Evolutionary conservation across 2,888 invertebrate genomes (phyloP).

Genomic region (Rhodophaea formosa): DNA sequence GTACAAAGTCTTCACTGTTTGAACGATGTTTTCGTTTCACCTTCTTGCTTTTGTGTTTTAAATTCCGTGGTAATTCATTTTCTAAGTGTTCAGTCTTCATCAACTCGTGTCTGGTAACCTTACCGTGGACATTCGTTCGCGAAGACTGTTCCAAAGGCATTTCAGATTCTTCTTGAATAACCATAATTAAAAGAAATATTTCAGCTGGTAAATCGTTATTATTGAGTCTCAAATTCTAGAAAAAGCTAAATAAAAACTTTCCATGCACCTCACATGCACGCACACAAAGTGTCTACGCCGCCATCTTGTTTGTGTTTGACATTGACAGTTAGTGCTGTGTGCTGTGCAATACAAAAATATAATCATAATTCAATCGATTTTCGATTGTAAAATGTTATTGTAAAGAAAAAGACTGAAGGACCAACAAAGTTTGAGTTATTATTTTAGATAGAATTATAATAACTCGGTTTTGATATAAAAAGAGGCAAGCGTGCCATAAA

Average conservation of each 20-base stretch:
- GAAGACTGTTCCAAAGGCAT: constrained; percentile 37
- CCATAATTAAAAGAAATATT: constrained; percentile 27
- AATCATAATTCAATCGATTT: neutral
- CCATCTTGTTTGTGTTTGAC: neutral
- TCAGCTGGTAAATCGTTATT: neutral
- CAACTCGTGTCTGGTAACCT: neutral
- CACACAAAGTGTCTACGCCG: neutral
- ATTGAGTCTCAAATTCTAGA: neutral
- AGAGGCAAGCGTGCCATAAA: too few species aligned
- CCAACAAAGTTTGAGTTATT: too few species aligned
- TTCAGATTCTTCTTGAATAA: constrained; percentile 45
- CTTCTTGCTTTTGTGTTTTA: constrained; percentile 37
- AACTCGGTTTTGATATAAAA: too few species aligned
- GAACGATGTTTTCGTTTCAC: constrained; percentile 22
- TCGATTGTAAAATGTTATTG: too few species aligned
- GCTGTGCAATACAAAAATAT: neutral
- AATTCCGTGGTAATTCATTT: constrained; percentile 9
- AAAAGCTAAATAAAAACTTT: too few species aligned
- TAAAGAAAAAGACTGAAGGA: too few species aligned
- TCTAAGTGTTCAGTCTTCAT: neutral
- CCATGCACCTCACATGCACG: too few species aligned
- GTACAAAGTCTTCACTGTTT: constrained; percentile 1
- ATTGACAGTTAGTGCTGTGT: neutral
- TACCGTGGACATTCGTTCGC: constrained; percentile 21
- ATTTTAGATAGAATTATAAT: too few species aligned